Evolutionary conservation across 64 coral and sea anemone genomes (phyloP).

Genomic region (Actinia tenebrosa): DNA sequence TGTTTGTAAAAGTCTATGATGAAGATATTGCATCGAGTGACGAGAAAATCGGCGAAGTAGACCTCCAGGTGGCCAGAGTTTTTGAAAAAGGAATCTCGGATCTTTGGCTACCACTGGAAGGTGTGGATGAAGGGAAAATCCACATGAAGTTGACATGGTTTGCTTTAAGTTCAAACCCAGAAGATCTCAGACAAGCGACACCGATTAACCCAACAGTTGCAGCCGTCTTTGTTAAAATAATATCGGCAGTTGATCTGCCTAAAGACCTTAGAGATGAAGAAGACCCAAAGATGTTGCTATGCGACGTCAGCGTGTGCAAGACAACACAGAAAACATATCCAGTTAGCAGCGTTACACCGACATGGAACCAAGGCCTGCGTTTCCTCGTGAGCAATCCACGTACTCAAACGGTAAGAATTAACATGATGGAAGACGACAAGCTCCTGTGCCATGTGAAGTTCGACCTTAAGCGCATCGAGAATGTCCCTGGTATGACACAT

Average conservation of each 20-base stretch:
- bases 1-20: constrained; percentile 59
- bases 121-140: constrained; percentile 68
- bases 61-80: constrained; percentile 61
- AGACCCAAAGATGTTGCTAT: constrained; percentile 58
- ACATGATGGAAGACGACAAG: constrained; percentile 75
- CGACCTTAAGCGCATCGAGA: constrained; percentile 51
- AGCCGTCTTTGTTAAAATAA: constrained; percentile 74
- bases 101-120: constrained; percentile 75
- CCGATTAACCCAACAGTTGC: constrained; percentile 45
- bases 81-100: constrained; percentile 54
- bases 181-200: constrained; percentile 49
- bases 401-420: constrained; percentile 50
- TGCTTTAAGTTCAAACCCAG: constrained; percentile 35
- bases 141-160: constrained; percentile 86
- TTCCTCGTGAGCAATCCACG: constrained; percentile 82
- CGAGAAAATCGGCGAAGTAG: constrained; percentile 65
- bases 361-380: constrained; percentile 75
- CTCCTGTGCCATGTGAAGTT: constrained; percentile 56
- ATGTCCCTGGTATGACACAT: constrained; percentile 53
- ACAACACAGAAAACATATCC: constrained; percentile 48
- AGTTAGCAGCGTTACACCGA: constrained; percentile 37
- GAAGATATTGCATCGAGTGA: constrained; percentile 73
- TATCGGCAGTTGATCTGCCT: constrained; percentile 65
- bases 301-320: constrained; percentile 63
- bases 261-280: constrained; percentile 22